These are phyloP conservation scores for Synergus gifuensis DNA, from an alignment of 2,888 invertebrate genomes.

Conservation along the genomic window DNA sequence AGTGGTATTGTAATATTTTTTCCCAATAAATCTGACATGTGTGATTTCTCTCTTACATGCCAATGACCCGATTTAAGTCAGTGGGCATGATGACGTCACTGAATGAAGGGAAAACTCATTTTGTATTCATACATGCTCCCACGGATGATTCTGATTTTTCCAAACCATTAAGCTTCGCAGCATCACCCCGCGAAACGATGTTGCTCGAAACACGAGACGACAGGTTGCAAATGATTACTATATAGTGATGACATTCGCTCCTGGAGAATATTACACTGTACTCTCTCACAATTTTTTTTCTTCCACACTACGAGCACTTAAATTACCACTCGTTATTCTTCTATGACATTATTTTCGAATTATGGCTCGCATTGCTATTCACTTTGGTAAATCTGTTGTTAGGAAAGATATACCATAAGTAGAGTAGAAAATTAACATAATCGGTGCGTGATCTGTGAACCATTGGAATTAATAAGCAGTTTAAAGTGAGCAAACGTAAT, in stretches of 20 bases:
- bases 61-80: slow-evolving; percentile 54
- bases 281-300: slow-evolving; percentile 13
- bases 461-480: slow-evolving; percentile 2
- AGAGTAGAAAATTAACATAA: background rate
- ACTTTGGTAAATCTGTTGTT: slow-evolving; percentile 8
- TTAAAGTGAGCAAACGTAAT: background rate
- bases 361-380: slow-evolving; percentile 5
- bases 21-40: slow-evolving; percentile 22
- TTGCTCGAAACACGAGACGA: slow-evolving; percentile 70
- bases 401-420: background rate
- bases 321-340: slow-evolving; percentile 32
- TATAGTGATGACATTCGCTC: slow-evolving; percentile 60
- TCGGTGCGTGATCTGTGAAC: background rate
- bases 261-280: slow-evolving; percentile 1
- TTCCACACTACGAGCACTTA: slow-evolving; percentile 26
- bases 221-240: slow-evolving; percentile 72
- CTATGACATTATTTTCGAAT: slow-evolving; percentile 29
- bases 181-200: slow-evolving; percentile 70
- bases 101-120: slow-evolving; percentile 70
- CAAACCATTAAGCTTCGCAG: slow-evolving; percentile 73
- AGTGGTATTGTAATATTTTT: slow-evolving; percentile 18
- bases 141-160: slow-evolving; percentile 76
- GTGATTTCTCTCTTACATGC: slow-evolving; percentile 48
- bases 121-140: slow-evolving; percentile 72
- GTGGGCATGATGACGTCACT: slow-evolving; percentile 65